Evolutionary conservation across 2,797 vertebrate species (phyloP).

Genomic region (Rhabdomys pumilio): DNA sequence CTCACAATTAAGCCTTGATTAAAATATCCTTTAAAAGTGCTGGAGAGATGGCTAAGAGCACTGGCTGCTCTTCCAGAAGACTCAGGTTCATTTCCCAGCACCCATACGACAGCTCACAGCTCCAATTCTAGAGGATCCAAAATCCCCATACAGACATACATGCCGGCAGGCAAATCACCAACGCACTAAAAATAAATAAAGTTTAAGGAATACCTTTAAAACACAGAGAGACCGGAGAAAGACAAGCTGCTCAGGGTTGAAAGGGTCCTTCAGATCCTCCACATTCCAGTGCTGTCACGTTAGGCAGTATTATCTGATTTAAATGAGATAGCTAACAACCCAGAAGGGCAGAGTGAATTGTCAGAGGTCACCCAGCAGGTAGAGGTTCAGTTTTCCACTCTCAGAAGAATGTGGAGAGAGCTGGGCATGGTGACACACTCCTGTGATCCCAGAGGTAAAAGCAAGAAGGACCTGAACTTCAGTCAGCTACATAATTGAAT

Average conservation of each 20-base stretch:
- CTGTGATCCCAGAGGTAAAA: neutral
- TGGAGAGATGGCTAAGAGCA: neutral
- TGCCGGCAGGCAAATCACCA: neutral
- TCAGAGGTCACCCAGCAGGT: neutral
- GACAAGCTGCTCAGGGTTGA: neutral
- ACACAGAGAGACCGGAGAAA: neutral
- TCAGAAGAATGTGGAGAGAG: neutral
- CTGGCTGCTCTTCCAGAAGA: neutral
- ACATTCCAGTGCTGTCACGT: slow-evolving; percentile 34
- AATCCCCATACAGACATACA: neutral
- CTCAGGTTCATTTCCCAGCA: neutral
- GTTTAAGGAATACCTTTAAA: neutral
- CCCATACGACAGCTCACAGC: neutral
- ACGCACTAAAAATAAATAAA: neutral
- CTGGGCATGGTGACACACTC: neutral
- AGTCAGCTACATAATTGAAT: neutral
- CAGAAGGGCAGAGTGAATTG: neutral
- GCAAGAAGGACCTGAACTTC: neutral
- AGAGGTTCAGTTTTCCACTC: neutral
- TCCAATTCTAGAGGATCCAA: neutral
- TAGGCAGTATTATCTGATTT: slow-evolving; percentile 6
- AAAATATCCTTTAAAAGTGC: neutral
- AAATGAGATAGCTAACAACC: slow-evolving; percentile 45
- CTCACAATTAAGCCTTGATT: neutral
- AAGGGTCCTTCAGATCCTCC: slow-evolving; percentile 15